Base-by-base conservation (phyloP, 1,140 invertebrate genomes). In the Chlorops oryzae region DNA sequence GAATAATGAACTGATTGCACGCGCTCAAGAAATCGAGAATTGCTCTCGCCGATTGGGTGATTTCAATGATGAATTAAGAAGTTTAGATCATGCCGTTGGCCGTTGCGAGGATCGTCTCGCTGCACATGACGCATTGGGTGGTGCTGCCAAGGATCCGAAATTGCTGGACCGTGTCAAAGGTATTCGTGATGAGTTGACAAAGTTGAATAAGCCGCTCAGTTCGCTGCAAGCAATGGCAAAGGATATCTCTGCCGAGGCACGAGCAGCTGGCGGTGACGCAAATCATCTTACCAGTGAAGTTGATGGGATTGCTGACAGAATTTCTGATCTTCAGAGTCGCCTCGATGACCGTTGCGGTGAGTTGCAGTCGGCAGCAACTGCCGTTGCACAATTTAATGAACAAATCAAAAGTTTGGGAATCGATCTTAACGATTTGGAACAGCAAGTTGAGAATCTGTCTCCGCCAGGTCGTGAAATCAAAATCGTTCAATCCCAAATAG, bases 21-120 rank as follows among this genome's bases (percentile, higher is more conserved):
- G 85, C 64, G 80, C 86, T 47, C 81, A 90, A 74, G 79, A 84
- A 62, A 74, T 96, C 38, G 92, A 96, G 74, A 89, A 92, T 52
- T 84, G 88, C 15, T 81, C 85, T 2, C 82, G 88, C 38, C 84
- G 86, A 48, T 75, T 97, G 37, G 78, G 81, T 39, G 90, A 96
- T 45, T 92, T 93, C 63, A 84, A 84, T 50, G 93, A 97, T 58
- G 86, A 86, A 52, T 72, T 91, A 15, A 79, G 91, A 22, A 89
- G 89, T 53, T 75, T 93, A 15, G 83, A 88, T 55, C 87, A 91
- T 52, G 79, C 82, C 4, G 75, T 96, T 17, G 83, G 87, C 56
- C 79, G 91, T 38, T 90, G 90, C 69, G 92, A 96, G 75, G 92
- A 96, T 72, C 85, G 86, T 61, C 68, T 92, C 3, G 80, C 84